Percentiles rank a stretch among this genome's conserved stretches.
Evolutionary conservation across 1,140 invertebrate genomes (phyloP).

Genomic region (Achroia grisella): DNA sequence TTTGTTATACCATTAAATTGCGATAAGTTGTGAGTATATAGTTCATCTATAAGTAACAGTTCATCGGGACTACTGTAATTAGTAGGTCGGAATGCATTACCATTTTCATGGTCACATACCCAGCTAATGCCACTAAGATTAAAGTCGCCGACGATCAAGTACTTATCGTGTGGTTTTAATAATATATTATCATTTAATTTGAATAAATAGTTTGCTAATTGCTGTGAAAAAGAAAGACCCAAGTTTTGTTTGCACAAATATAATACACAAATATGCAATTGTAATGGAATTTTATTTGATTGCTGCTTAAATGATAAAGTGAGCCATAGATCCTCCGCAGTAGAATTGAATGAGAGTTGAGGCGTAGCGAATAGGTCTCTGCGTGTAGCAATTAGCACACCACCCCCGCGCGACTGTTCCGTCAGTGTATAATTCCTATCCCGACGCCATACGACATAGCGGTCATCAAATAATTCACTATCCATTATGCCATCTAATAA

Average conservation of each 20-base stretch:
- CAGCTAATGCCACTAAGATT: too few species aligned
- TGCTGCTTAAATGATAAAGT: background rate
- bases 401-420: background rate
- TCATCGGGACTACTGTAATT: background rate
- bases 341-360: background rate
- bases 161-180: too few species aligned
- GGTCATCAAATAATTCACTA: conserved; percentile 8
- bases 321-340: conserved; percentile 7
- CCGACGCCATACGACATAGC: conserved; percentile 8
- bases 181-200: background rate
- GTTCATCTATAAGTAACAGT: conserved; percentile 3
- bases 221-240: conserved; percentile 1
- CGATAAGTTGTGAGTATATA: conserved; percentile 1
- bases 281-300: background rate
- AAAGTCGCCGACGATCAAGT: too few species aligned
- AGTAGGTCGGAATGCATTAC: too few species aligned
- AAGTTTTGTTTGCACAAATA: too few species aligned
- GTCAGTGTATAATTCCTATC: conserved; percentile 9
- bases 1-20: conserved; percentile 1
- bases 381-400: too few species aligned
- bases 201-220: conserved; percentile 3
- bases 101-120: too few species aligned
- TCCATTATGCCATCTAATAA: conserved; percentile 1
- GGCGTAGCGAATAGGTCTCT: background rate
- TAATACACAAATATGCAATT: conserved; percentile 2